phyloP scores from a whole-genome alignment of 2,888 invertebrate genomes.

The Metellina segmentata region DNA sequence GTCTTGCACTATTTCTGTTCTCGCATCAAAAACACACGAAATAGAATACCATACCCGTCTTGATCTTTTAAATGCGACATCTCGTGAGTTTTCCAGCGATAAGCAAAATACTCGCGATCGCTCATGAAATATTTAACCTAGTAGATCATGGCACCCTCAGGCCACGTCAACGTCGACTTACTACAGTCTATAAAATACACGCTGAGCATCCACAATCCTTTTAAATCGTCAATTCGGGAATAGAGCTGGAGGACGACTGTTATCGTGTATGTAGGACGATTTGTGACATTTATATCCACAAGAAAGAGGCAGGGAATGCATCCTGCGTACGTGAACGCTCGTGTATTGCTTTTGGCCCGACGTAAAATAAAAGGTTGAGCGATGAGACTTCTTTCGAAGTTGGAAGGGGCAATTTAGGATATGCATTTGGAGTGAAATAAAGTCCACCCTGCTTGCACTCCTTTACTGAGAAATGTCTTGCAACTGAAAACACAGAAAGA shows the following conservation, averaged over 20 bases:
- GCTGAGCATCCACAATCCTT: not conserved
- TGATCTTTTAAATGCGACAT: too few species aligned
- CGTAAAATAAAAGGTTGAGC: slow-evolving; percentile 6
- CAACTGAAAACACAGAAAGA: not conserved
- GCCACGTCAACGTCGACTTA: not conserved
- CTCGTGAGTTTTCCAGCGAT: too few species aligned
- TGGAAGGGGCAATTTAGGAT: not conserved
- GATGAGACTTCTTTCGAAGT: not conserved
- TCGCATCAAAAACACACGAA: too few species aligned
- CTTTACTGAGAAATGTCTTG: not conserved
- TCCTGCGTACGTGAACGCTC: not conserved
- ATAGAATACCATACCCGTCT: too few species aligned
- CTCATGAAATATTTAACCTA: too few species aligned
- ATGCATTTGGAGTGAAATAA: not conserved
- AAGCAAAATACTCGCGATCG: too few species aligned
- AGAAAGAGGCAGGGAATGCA: slow-evolving; percentile 2
- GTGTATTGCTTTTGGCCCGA: not conserved
- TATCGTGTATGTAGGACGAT: not conserved
- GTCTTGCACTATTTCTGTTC: too few species aligned
- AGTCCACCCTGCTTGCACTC: not conserved
- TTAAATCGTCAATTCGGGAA: slow-evolving; percentile 19
- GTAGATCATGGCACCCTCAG: not conserved
- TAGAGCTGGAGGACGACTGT: not conserved
- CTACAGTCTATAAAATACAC: slow-evolving; percentile 26
- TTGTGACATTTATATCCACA: slow-evolving; percentile 22